phyloP scores from a whole-genome alignment of 1,140 invertebrate species.

The Pentalonia nigronervosa region DNA sequence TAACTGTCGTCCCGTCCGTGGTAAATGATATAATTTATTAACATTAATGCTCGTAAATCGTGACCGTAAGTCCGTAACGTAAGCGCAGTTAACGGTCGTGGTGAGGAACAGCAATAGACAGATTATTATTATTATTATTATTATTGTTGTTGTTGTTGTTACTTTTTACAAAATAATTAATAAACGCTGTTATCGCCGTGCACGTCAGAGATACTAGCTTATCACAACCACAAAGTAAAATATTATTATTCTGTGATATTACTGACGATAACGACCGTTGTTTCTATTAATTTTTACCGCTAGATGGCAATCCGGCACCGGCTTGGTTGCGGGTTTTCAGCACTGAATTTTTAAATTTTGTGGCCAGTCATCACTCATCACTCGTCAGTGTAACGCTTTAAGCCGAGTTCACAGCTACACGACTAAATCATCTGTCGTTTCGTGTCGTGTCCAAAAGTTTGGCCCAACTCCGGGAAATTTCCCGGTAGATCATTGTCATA shows the following conservation, averaged over 20 bases:
- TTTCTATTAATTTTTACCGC: not conserved
- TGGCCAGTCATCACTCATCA: too few relatives aligned
- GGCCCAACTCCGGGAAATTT: too few relatives aligned
- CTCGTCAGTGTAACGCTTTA: too few relatives aligned
- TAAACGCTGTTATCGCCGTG: not conserved
- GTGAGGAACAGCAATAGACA: not conserved
- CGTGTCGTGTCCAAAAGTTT: too few relatives aligned
- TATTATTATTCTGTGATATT: not conserved
- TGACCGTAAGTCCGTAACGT: not conserved
- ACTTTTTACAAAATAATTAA: not conserved
- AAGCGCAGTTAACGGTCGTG: not conserved
- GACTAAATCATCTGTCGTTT: too few relatives aligned
- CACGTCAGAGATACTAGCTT: not conserved
- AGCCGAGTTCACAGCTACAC: too few relatives aligned
- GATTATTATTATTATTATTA: not conserved
- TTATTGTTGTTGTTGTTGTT: not conserved
- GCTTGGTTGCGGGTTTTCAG: not conserved
- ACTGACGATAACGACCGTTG: not conserved
- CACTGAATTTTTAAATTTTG: not conserved
- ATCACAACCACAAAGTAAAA: not conserved
- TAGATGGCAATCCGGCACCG: not conserved
- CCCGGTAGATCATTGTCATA: too few relatives aligned
- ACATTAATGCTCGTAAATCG: not conserved
- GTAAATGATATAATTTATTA: not conserved
- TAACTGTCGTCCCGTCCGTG: not conserved